Evolutionary conservation across 2,888 invertebrate genomes (phyloP), one percentile per base, ranked within the genome.

Genomic region (Tetanocera ferruginea): DNA sequence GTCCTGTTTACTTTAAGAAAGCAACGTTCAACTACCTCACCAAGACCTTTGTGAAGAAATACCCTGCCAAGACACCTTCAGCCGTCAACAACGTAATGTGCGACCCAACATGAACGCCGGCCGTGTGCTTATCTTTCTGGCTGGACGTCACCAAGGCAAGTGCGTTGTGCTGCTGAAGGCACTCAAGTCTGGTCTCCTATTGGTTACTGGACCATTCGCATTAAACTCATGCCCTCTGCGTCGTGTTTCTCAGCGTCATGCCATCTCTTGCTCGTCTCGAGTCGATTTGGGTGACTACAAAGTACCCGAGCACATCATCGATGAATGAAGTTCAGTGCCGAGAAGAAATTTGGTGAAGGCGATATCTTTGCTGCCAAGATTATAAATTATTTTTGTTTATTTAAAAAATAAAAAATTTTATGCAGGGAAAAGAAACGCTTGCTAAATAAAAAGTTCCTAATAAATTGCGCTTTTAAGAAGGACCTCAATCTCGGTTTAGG

Each of bases 161-260:
- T 94, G 99, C 66, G 99, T 98, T 31, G 95, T 99, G 81, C 94
- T 98, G 83, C 91, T 99, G 55, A 99, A 97, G 88, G 93, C 94
- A 64, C 92, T 99, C 81, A 91, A 92, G 79, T 96, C 96, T 84
- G 99, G 99, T 8, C 93, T 99, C 60, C 92, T 99, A 82, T 93
- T 99, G 51, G 95, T 99, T 78, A 98, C 97, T 80, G 98, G 97
- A 78, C 97, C 97, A 19, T 96, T 95, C 90, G 93, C 95, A 89
- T 92, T 98, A 86, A 99, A 99, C 91, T 95, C 95, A 78, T 98
- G 98, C 88, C 99, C 99, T 6, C 90, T 99, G 85, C 93, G 99
- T 84, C 95, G 99, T 86, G 95, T 99, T 82, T 97, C 97, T 82
- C 99, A 98, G 90, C 94, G 95, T 80, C 99, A 95, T 88, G 97